Conservation (phyloP, 2,797 vertebrate genomes). For the Onychomys leucogaster region DNA sequence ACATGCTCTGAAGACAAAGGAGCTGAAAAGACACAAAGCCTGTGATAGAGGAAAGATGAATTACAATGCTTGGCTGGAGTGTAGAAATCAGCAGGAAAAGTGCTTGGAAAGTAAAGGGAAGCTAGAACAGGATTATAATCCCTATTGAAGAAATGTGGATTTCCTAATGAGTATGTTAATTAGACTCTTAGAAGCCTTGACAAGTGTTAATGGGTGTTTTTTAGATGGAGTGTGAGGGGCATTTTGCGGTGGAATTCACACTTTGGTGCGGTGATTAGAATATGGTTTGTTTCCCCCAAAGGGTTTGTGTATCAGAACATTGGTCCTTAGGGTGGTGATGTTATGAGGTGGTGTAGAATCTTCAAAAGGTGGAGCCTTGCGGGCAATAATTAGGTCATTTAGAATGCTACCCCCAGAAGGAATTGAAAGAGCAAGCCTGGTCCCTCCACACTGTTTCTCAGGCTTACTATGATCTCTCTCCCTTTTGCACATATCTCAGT, state of each 20-base stretch:
- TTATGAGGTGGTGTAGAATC: not conserved
- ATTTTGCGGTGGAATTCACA: not conserved
- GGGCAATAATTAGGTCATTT: not conserved
- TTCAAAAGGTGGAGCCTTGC: not conserved
- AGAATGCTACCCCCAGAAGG: not conserved
- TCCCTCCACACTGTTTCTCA: not conserved
- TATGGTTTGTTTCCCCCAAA: not conserved
- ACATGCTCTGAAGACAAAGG: not conserved
- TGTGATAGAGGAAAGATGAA: not conserved
- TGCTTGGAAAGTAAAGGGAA: not conserved
- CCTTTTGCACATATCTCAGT: not conserved
- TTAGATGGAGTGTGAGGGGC: not conserved
- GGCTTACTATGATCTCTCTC: not conserved
- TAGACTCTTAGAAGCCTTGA: not conserved
- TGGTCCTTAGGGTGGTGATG: not conserved
- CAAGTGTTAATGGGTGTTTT: not conserved
- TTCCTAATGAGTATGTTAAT: not conserved
- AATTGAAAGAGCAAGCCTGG: not conserved
- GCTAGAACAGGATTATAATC: not conserved
- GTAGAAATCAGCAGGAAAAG: not conserved
- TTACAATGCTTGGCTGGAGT: not conserved
- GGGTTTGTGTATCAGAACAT: not conserved
- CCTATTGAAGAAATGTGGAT: not conserved
- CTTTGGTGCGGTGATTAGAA: not conserved
- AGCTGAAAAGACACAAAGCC: not conserved